A percentile compares a stretch with the other conserved stretches of the same genome.
These are phyloP conservation scores for Porphyrio hochstetteri DNA, from an alignment of 2,113 vertebrate species.

Conservation along the genomic window DNA sequence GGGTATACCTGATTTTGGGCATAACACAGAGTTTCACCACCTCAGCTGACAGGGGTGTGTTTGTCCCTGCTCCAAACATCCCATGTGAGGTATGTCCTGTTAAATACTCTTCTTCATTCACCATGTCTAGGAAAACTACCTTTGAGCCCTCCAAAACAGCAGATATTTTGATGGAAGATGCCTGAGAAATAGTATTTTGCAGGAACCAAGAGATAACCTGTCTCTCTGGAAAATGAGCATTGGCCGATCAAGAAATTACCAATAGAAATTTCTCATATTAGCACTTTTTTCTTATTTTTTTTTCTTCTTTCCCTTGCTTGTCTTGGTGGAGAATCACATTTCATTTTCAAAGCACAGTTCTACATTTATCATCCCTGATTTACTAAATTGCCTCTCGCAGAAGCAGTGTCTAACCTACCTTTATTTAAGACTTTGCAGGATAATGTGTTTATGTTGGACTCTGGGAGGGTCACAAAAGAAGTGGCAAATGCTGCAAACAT, in stretches of 20 bases:
- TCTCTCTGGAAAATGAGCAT: background rate
- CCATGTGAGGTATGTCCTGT: background rate
- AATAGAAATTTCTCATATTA: background rate
- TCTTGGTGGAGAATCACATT: slow-evolving; percentile 28
- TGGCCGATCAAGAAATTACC: background rate
- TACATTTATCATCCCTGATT: slow-evolving; percentile 56
- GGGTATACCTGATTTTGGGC: background rate
- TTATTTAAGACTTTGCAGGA: slow-evolving; percentile 31
- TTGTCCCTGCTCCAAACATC: background rate
- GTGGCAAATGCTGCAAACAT: background rate
- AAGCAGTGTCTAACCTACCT: slow-evolving; percentile 31
- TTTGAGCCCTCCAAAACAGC: background rate
- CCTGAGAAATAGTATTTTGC: background rate
- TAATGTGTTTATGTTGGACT: slow-evolving; percentile 43
- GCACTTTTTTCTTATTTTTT: background rate
- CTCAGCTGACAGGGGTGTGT: background rate
- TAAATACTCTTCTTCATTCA: background rate
- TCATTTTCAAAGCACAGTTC: background rate
- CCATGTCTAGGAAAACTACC: background rate
- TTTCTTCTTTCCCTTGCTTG: background rate
- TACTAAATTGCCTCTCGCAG: slow-evolving; percentile 36
- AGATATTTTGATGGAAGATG: background rate
- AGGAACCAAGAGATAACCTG: background rate
- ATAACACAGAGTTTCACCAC: background rate
- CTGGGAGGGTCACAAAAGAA: slow-evolving; percentile 1